Base-by-base conservation (phyloP, 1,140 invertebrate species). In the Maniola jurtina region DNA sequence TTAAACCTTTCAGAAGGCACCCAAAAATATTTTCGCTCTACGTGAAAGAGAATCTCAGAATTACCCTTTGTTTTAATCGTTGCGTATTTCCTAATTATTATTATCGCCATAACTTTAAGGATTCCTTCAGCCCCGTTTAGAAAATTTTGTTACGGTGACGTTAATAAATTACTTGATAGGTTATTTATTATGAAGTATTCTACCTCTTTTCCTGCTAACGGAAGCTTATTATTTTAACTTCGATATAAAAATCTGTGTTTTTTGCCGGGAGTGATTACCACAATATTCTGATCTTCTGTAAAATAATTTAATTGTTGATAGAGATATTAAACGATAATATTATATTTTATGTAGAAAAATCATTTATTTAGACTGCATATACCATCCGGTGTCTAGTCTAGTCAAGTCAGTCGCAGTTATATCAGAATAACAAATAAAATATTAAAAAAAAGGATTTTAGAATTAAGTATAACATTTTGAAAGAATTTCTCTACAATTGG, bases 1-100 rank as follows among this genome's bases (percentile, higher is more conserved):
- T n/a, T 59, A 58, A 64, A 68, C 57, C 70, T 71, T 62, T 62
- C 64, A 63, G 68, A 61, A 64, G 48, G 33, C 58, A 52, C 61
- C 63, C 47, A 55, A 61, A 67, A 66, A 61, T 56, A 64, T 67
- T 70, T 65, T 25, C 25, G 60, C 54, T 66, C 63, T 40, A 35
- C 50, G 48, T 52, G 13, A 64, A 66, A 55, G 55, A 57, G 63
- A 55, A 61, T 62, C 42, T 57, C 2, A 40, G 63, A 66, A 66
- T 65, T 36, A 61, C n/a, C 34, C 61, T 70, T 73, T 70, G 64
- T 67, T 64, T 61, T 57, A 35, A 45, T 63, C 60, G 48, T 62
- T 63, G 58, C 59, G 55, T 63, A 66, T 66, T 56, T 48, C 61
- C 55, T 66, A 63, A 70, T 66, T 66, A 11, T 38, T 42, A 61